Evolutionary conservation across 2,888 invertebrate genomes (phyloP).

Genomic region (Himalopsyche japonica): DNA sequence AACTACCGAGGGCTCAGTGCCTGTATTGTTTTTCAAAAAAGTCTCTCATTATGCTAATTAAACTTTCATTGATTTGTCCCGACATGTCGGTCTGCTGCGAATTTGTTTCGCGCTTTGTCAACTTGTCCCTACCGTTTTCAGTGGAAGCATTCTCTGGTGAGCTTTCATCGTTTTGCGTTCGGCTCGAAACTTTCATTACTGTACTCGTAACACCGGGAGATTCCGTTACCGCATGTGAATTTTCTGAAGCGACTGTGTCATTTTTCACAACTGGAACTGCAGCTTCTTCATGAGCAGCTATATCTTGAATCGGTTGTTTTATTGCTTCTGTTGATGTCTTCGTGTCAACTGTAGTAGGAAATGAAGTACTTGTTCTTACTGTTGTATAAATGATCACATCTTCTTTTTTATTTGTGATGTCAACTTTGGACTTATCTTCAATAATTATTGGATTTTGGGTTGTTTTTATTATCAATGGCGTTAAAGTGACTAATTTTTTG

Average conservation of each 20-base stretch:
- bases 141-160: slow-evolving; percentile 12
- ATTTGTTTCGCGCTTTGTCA: slow-evolving; percentile 44
- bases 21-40: slow-evolving; percentile 47
- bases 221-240: slow-evolving; percentile 1
- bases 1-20: slow-evolving; percentile 27
- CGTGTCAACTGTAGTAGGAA: not conserved
- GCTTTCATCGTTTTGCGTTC: slow-evolving; percentile 12
- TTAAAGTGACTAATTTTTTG: not conserved
- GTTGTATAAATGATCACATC: slow-evolving; percentile 35
- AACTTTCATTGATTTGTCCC: slow-evolving; percentile 45
- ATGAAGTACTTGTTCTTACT: slow-evolving; percentile 5
- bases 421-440: not conserved
- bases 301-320: not conserved
- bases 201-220: slow-evolving; percentile 21
- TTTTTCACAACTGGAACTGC: not conserved
- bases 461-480: not conserved
- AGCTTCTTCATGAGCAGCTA: not conserved
- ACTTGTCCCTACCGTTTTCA: slow-evolving; percentile 46
- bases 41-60: slow-evolving; percentile 47
- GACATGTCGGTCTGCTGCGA: slow-evolving; percentile 46
- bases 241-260: not conserved
- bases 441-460: not conserved
- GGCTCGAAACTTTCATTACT: slow-evolving; percentile 36
- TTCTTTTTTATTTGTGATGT: slow-evolving; percentile 11
- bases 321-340: not conserved